These are phyloP conservation scores for Pasiphila rectangulata DNA, from an alignment of 2,888 invertebrate genomes.

Conservation along the genomic window DNA sequence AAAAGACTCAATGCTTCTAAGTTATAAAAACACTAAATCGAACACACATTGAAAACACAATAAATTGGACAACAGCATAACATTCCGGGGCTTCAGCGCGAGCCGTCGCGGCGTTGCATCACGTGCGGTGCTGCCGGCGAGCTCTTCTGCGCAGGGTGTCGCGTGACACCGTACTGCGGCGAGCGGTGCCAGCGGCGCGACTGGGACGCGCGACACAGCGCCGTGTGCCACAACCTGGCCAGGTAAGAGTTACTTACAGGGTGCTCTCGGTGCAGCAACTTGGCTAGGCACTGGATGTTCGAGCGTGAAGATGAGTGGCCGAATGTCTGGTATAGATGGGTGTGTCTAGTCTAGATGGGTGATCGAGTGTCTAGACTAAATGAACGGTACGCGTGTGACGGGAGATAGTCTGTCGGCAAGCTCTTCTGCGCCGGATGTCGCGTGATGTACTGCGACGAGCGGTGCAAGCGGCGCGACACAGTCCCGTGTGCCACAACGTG, in stretches of 20 bases:
- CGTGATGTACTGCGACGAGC: conserved; percentile 57
- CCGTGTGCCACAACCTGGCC: conserved; percentile 61
- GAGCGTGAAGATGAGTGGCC: too few species aligned
- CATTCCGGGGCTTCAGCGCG: conserved; percentile 59
- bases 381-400: too few species aligned
- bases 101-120: conserved; percentile 46
- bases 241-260: conserved; percentile 33
- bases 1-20: too few species aligned
- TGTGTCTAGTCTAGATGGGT: too few species aligned
- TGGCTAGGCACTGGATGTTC: too few species aligned
- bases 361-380: too few species aligned
- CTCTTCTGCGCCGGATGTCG: conserved; percentile 57
- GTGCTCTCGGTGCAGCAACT: too few species aligned
- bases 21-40: conserved; percentile 8
- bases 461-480: conserved; percentile 58
- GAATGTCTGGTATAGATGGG: too few species aligned
- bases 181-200: conserved; percentile 55
- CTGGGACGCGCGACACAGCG: conserved; percentile 53
- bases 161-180: conserved; percentile 64
- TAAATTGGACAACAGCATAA: conserved; percentile 46
- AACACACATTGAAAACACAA: conserved; percentile 20
- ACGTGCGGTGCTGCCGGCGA: conserved; percentile 50
- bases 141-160: conserved; percentile 56
- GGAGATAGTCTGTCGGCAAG: conserved; percentile 43
- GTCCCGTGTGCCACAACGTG: conserved; percentile 58